A percentile compares a stretch with the other conserved stretches of the same genome.
Evolutionary conservation across 2,888 invertebrate genomes (phyloP).

Genomic region (Eurytoma adleriae): DNA sequence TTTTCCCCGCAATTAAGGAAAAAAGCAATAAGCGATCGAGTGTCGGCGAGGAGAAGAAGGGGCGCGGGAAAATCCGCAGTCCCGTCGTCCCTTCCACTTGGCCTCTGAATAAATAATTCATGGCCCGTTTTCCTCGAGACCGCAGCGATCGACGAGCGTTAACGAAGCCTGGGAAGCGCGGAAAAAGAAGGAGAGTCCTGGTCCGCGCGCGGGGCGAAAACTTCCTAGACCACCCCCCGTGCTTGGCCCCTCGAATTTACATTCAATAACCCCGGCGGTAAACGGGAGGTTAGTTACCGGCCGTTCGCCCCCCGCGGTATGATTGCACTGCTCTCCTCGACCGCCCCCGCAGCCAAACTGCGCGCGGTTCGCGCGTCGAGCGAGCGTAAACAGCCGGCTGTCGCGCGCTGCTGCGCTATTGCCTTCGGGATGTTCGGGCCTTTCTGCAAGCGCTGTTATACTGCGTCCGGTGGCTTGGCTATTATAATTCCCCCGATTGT

Average conservation of each 20-base stretch:
- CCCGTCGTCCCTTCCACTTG: neutral
- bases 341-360: neutral
- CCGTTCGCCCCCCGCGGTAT: slow-evolving; percentile 40
- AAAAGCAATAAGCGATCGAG: neutral
- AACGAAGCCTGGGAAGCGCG: neutral
- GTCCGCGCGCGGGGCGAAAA: neutral
- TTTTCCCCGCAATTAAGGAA: neutral
- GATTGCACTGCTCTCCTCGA: slow-evolving; percentile 33
- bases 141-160: neutral
- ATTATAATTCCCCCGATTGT: too few relatives aligned
- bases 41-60: neutral
- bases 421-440: neutral
- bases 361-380: neutral
- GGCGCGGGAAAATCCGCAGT: neutral
- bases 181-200: too few relatives aligned
- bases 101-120: slow-evolving; percentile 30
- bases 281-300: slow-evolving; percentile 63
- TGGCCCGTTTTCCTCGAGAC: neutral
- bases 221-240: slow-evolving; percentile 9
- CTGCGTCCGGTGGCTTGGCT: too few relatives aligned
- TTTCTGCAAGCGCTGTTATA: neutral
- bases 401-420: neutral
- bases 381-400: slow-evolving; percentile 36
- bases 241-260: slow-evolving; percentile 62
- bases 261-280: slow-evolving; percentile 66